A percentile compares a stretch with the other conserved stretches of the same genome.
phyloP scores from a whole-genome alignment of 2,888 invertebrate species.

The Plutella xylostella region DNA sequence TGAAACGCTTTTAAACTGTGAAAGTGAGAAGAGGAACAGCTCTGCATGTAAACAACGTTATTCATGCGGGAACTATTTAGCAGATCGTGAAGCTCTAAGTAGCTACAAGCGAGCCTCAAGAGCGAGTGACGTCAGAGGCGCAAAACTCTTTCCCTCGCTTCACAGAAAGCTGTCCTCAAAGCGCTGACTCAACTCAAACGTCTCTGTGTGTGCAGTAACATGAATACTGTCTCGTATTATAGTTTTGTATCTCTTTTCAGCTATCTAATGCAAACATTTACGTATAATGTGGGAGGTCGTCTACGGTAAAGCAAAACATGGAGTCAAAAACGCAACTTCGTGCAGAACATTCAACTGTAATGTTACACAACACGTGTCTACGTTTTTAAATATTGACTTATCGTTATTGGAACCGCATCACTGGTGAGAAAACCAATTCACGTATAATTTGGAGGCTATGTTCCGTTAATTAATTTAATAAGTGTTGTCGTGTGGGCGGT shows the following conservation, averaged over 20 bases:
- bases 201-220: no score
- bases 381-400: slow-evolving; percentile 9
- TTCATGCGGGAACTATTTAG: slow-evolving; percentile 4
- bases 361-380: background rate
- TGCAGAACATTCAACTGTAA: background rate
- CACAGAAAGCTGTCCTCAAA: no score
- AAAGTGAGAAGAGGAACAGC: background rate
- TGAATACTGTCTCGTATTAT: no score
- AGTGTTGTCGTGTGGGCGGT: background rate
- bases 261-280: no score
- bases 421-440: no score
- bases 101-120: no score
- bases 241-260: no score
- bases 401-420: background rate
- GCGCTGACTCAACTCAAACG: no score
- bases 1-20: slow-evolving; percentile 3
- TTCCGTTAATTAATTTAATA: background rate
- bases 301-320: background rate
- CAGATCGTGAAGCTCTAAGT: background rate
- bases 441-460: no score
- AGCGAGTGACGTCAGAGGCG: no score
- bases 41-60: slow-evolving; percentile 4
- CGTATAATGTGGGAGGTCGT: background rate
- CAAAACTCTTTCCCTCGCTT: no score
- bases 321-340: background rate